phyloP scores from a whole-genome alignment of 2,888 invertebrate species.

The Pyrocoelia pectoralis region DNA sequence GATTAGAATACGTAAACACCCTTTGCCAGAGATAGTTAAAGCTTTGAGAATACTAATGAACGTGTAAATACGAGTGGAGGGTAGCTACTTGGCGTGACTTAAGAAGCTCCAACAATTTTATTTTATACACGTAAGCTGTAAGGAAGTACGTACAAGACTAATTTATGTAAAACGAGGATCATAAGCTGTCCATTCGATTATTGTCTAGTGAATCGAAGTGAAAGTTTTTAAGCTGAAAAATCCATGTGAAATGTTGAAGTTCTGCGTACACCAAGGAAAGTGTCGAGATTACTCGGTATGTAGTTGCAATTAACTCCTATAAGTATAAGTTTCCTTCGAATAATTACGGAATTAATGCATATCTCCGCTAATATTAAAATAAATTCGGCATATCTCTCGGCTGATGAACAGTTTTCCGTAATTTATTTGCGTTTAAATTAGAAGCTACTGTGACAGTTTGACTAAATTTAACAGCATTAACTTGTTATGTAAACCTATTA shows the following conservation, averaged over 20 bases:
- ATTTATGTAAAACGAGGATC: not conserved
- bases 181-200: constrained; percentile 8
- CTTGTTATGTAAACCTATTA: too few species aligned
- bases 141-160: not conserved
- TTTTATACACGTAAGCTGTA: constrained; percentile 22
- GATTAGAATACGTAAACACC: constrained; percentile 39
- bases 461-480: too few species aligned
- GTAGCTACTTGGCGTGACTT: constrained; percentile 29
- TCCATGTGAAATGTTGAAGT: constrained; percentile 55
- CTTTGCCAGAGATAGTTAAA: constrained; percentile 28
- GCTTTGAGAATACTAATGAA: constrained; percentile 40
- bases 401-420: too few species aligned
- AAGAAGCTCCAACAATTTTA: constrained; percentile 16
- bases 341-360: not conserved
- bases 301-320: constrained; percentile 19
- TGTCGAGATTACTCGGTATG: constrained; percentile 45
- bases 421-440: too few species aligned
- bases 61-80: constrained; percentile 26
- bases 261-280: constrained; percentile 57
- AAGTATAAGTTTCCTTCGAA: not conserved
- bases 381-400: too few species aligned
- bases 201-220: constrained; percentile 24
- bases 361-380: too few species aligned
- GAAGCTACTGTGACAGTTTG: too few species aligned
- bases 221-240: constrained; percentile 23